These are phyloP conservation scores for Struthidea cinerea DNA, from an alignment of 2,113 vertebrate species.

Conservation along the genomic window DNA sequence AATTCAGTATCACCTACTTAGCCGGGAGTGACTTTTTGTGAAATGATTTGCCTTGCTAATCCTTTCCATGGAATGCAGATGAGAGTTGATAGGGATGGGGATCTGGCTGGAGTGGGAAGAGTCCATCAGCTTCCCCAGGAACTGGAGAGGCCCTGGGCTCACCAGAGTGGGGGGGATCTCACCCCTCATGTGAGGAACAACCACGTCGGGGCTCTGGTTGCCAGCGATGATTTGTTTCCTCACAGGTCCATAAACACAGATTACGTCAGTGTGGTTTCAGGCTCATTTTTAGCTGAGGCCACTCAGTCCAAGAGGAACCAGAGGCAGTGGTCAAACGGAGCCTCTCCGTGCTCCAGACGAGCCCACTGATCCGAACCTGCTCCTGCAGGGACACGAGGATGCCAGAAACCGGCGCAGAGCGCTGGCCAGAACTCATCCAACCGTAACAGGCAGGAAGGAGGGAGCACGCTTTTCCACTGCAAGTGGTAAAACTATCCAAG, in stretches of 20 bases:
- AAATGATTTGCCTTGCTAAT: neutral
- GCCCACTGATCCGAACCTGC: neutral
- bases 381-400: neutral
- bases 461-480: neutral
- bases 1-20: neutral
- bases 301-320: neutral
- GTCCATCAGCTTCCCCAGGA: neutral
- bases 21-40: neutral
- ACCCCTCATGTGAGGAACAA: neutral
- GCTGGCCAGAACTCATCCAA: neutral
- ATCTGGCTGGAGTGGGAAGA: neutral
- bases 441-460: neutral
- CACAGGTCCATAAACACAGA: neutral
- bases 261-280: conserved; percentile 26
- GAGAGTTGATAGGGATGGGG: neutral
- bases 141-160: neutral
- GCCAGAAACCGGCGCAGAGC: neutral
- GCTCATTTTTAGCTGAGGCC: neutral
- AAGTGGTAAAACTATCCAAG: conserved; percentile 16
- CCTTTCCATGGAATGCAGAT: neutral
- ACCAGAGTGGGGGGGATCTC: fast-evolving
- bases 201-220: neutral
- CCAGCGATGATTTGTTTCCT: neutral
- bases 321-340: neutral
- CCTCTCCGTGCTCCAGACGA: neutral